These are phyloP conservation scores for Chaetura pelagica DNA, from an alignment of 2,113 vertebrate species.

Conservation along the genomic window DNA sequence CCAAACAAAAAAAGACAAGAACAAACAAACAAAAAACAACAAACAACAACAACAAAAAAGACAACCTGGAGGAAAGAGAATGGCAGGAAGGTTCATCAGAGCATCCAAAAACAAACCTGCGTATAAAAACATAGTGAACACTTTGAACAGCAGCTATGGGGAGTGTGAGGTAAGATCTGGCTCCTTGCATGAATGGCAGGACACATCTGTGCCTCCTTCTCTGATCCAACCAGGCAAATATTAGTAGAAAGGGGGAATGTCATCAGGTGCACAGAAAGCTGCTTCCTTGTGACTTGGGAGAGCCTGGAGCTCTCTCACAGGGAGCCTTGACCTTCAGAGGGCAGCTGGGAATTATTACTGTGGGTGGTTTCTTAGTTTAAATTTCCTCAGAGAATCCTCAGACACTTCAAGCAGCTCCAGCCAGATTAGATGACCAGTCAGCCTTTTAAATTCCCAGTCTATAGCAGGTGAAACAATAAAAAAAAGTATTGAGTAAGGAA, in stretches of 20 bases:
- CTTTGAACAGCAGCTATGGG: not conserved
- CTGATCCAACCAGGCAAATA: not conserved
- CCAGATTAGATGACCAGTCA: constrained; percentile 9
- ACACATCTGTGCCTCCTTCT: not conserved
- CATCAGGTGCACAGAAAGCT: rapidly evolving
- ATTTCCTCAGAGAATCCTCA: constrained; percentile 35
- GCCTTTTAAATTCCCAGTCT: constrained; percentile 36
- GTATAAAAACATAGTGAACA: not conserved
- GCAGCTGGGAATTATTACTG: not conserved
- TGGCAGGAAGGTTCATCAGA: not conserved
- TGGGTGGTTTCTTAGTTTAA: constrained; percentile 43
- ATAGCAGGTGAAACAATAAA: constrained; percentile 76
- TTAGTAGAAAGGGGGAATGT: not conserved
- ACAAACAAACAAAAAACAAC: too few species aligned
- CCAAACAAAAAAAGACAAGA: too few species aligned
- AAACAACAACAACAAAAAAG: not conserved
- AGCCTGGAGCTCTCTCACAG: not conserved
- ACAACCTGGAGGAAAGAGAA: not conserved
- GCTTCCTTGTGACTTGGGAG: not conserved
- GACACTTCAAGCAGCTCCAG: constrained; percentile 30
- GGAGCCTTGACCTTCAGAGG: not conserved
- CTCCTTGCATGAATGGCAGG: not conserved
- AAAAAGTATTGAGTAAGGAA: constrained; percentile 48
- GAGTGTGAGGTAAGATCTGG: not conserved
- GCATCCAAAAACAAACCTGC: not conserved